Conservation (phyloP, 2,888 invertebrate genomes). For the Eupithecia subumbrata region DNA sequence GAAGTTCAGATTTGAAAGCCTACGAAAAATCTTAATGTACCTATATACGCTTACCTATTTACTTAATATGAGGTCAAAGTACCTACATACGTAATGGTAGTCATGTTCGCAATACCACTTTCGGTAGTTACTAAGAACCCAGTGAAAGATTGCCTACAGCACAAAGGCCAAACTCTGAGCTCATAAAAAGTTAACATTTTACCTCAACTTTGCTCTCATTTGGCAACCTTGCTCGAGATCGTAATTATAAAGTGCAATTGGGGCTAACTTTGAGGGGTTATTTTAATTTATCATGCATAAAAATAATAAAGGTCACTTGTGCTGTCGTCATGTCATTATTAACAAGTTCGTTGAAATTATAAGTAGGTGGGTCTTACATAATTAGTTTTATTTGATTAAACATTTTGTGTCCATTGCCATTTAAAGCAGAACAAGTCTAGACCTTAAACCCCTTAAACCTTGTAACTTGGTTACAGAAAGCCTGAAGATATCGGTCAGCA, state of each 20-base stretch:
- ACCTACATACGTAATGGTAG: neutral
- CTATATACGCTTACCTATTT: too few species aligned
- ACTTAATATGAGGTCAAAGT: neutral
- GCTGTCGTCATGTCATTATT: slow-evolving; percentile 14
- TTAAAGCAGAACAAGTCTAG: neutral
- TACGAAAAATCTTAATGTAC: too few species aligned
- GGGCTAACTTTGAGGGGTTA: slow-evolving; percentile 31
- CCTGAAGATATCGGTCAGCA: neutral
- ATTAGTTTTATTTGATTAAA: neutral
- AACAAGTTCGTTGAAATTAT: slow-evolving; percentile 5
- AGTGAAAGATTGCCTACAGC: slow-evolving; percentile 54
- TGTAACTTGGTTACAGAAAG: neutral
- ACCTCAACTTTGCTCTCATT: slow-evolving; percentile 60
- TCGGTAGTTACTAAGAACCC: neutral
- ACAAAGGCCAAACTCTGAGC: slow-evolving; percentile 58
- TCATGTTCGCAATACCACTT: neutral
- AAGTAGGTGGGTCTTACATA: slow-evolving; percentile 1
- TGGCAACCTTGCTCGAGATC: slow-evolving; percentile 59
- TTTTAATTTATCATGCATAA: slow-evolving; percentile 48
- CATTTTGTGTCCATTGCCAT: neutral
- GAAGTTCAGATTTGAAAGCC: too few species aligned
- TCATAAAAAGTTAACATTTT: slow-evolving; percentile 48
- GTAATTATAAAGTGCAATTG: slow-evolving; percentile 48
- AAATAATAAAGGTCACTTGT: slow-evolving; percentile 39
- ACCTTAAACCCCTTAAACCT: too few species aligned